These are phyloP conservation scores for Hemicentrotus pulcherrimus DNA, from an alignment of 35 echinoderm and acorn worm genomes.

Conservation along the genomic window DNA sequence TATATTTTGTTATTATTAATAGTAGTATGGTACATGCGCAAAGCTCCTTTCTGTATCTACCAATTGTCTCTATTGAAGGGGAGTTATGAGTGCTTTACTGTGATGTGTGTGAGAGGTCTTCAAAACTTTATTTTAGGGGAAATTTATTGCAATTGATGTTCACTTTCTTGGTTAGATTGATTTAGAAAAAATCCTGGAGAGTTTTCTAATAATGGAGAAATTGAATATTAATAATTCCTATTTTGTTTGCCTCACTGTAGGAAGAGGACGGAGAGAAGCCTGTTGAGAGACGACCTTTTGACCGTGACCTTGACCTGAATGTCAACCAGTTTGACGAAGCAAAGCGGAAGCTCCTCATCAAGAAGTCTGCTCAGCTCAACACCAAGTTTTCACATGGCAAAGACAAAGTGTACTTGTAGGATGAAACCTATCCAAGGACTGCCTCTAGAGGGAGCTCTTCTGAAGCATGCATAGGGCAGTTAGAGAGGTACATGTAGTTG, in stretches of 20 bases:
- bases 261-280: conserved; percentile 54
- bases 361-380: conserved; percentile 85
- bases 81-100: no score
- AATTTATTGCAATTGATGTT: no score
- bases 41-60: no score
- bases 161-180: no score
- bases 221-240: not conserved
- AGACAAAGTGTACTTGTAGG: conserved; percentile 69
- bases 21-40: no score
- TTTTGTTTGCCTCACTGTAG: conserved; percentile 50
- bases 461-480: not conserved
- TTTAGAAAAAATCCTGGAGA: no score
- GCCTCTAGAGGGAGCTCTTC: not conserved
- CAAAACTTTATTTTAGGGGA: no score
- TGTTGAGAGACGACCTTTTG: conserved; percentile 83
- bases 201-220: no score
- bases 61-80: no score
- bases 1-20: no score
- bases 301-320: conserved; percentile 89
- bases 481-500: no score
- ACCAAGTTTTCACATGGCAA: conserved; percentile 81
- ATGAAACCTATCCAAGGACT: not conserved
- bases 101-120: no score
- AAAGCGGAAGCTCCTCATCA: conserved; percentile 81
- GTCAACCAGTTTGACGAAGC: conserved; percentile 97